Base-by-base conservation (phyloP, 2,888 invertebrate species). In the Dasysyrphus tricinctus region DNA sequence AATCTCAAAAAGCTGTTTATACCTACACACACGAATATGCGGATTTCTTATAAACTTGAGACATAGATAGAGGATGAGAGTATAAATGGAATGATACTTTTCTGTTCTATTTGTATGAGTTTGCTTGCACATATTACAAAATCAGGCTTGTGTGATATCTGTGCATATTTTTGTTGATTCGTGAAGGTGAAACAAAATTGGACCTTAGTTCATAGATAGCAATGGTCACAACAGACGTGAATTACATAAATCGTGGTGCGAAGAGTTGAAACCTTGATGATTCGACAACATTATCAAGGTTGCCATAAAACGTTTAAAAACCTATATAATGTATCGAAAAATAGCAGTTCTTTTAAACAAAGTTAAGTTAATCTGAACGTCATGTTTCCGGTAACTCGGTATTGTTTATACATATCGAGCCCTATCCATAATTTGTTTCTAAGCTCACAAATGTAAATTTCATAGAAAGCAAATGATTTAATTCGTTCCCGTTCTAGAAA, bases 181-280 rank as follows among this genome's bases (percentile, higher is more conserved):
- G 86, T 86, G 86, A 86, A 81, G 86, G 81, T 81, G 70, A 86
- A 77, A 69, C 63, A 56, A 77, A 69, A 76, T 24, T 80, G 85
- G 80, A 80, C 85, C 73, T 32, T 19, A 69, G 56, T 67, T 77
- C 54, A 57, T 70, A 70, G 78, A 82, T 77, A 82, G 73, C 67
- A 73, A 47, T 76, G 80, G 69, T 70, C 56, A 73, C 69, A 73
- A 69, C 19, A 63, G 77, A 80, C 69, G 47, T 77, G 80, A 77
- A 74, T 80, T 74, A 69, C 54, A 84, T 80, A 51, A 51, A 70
- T 80, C 76, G 76, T 84, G 67, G 57, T 11, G 54, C 14, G 19
- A 47, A 32, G 24, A 24, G 42, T 24, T 5, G 3, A 37, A 57
- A 19, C 34, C 11, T 61, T 39, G 59, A 24, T 14, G 7, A 19